These are phyloP conservation scores for Nomada fucata DNA, from an alignment of 2,888 invertebrate species.

Conservation along the genomic window DNA sequence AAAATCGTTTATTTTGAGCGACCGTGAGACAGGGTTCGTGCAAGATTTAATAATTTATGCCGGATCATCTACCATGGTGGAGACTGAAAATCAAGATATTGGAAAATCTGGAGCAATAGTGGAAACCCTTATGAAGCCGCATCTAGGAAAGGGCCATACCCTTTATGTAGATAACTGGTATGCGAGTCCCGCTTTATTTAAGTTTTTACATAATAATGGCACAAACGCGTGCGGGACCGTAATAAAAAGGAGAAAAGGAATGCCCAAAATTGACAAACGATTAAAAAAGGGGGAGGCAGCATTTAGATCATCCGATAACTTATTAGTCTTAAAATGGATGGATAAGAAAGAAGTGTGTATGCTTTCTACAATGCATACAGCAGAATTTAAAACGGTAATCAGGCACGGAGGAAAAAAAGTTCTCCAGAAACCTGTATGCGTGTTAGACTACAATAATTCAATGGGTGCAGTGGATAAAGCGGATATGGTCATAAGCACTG, in stretches of 20 bases:
- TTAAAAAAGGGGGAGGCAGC: slow-evolving; percentile 20
- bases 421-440: slow-evolving; percentile 43
- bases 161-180: slow-evolving; percentile 39
- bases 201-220: slow-evolving; percentile 25
- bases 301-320: slow-evolving; percentile 1
- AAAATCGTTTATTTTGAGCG: no score
- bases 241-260: slow-evolving; percentile 29
- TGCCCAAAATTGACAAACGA: slow-evolving; percentile 35
- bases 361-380: slow-evolving; percentile 40
- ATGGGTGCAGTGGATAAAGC: slow-evolving; percentile 56
- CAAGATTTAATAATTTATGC: no score
- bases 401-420: slow-evolving; percentile 41
- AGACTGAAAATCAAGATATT: no score
- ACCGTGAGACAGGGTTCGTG: no score
- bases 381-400: slow-evolving; percentile 37
- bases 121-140: slow-evolving; percentile 6
- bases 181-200: slow-evolving; percentile 32
- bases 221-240: slow-evolving; percentile 38
- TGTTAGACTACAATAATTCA: slow-evolving; percentile 42
- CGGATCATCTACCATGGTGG: not conserved
- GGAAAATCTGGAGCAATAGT: slow-evolving; percentile 27
- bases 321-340: slow-evolving; percentile 19
- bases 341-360: slow-evolving; percentile 22
- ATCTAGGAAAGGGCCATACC: slow-evolving; percentile 31
- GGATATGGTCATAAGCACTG: slow-evolving; percentile 53